Base-by-base conservation (phyloP, 2,888 invertebrate genomes). In the Drosophila sordidula region DNA sequence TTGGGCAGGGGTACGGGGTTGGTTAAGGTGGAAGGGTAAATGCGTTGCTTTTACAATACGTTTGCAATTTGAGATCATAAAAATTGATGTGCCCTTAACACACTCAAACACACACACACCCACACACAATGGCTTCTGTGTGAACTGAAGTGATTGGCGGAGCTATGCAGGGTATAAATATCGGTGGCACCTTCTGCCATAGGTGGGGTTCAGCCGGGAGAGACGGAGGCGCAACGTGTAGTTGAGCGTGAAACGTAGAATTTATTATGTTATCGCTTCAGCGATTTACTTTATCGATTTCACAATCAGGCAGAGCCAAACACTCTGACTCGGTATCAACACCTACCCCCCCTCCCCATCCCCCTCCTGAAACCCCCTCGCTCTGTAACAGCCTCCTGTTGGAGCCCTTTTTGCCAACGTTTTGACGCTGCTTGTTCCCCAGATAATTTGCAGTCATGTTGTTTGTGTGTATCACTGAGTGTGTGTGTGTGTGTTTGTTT, bases 251-350 rank as follows among this genome's bases (percentile, higher is more conserved):
- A 86, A 80, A 88, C 75, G 80, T 75, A 74, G 80, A 85, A 88
- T 88, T 87, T 88, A 89, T 89, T 89, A 83, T 83, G 83, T 85
- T 81, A 87, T 85, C 87, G 89, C 78, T 78, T 81, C 83, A 89
- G 72, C 89, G 85, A 88, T 88, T 86, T 87, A 87, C 85, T 83
- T 85, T 87, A 88, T 88, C 89, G 89, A 88, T 88, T 89, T 81
- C 80, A 75, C 77, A 86, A 87, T 87, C 80, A 87, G 69, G 46
- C 75, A 55, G 49, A 55, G 49, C 52, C 54, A 55, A 65, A 59
- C 55, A 63, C 62, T 47, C 39, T 51, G 36, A 46, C 18, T 26
- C 38, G 46, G 52, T 12, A 56, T 56, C 62, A 57, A 59, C 70
- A 59, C 65, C 56, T 70, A 16, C 16, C 46, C 12, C 11, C 16